Evolutionary conservation across 2,888 invertebrate genomes (phyloP).

Genomic region (Chrysina gloriosa): DNA sequence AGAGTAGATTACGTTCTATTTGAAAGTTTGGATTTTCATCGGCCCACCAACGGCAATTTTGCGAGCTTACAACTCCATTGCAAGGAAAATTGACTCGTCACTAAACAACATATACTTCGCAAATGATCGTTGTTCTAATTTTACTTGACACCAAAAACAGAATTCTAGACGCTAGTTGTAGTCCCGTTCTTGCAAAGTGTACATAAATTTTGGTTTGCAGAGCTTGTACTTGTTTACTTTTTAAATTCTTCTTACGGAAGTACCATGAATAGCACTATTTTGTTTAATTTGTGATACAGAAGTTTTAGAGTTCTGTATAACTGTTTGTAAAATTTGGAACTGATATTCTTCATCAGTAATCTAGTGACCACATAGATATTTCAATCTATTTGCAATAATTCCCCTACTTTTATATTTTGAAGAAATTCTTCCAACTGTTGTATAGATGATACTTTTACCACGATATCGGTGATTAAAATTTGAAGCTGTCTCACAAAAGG

Average conservation of each 20-base stretch:
- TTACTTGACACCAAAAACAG: neutral
- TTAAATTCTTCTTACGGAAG: no score
- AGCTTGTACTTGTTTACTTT: neutral
- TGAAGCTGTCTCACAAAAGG: neutral
- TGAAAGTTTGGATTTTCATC: neutral
- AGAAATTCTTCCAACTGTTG: neutral
- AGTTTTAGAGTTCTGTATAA: neutral
- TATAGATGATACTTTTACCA: neutral
- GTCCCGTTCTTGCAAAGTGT: neutral
- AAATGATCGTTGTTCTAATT: neutral
- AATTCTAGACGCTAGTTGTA: neutral
- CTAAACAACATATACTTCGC: no score
- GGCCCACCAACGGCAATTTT: neutral
- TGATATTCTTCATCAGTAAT: neutral
- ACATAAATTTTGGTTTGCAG: neutral
- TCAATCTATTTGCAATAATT: neutral
- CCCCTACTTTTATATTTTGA: neutral
- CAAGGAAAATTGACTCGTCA: no score
- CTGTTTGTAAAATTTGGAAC: neutral
- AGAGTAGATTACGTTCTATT: neutral
- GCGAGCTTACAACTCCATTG: constrained; percentile 7
- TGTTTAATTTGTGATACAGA: neutral
- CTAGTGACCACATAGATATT: neutral
- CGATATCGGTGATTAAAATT: neutral
- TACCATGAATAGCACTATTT: neutral